Percentiles rank a stretch among this genome's conserved stretches.
These are phyloP conservation scores for Ophion ellenae DNA, from an alignment of 2,888 invertebrate genomes.

Conservation along the genomic window DNA sequence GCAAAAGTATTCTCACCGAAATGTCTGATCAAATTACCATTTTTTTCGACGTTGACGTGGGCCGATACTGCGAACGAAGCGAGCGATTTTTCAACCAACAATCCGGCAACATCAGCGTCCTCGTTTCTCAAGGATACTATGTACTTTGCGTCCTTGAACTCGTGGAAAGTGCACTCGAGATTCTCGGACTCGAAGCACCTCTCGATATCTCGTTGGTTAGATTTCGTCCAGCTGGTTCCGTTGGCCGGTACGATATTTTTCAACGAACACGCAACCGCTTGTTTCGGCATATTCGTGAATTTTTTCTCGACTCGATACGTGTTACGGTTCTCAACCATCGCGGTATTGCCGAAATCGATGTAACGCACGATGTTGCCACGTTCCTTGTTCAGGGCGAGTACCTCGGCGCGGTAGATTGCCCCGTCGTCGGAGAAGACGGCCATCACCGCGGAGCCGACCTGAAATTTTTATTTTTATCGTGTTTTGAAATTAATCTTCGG, in stretches of 20 bases:
- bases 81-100: conserved; percentile 85
- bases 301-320: conserved; percentile 89
- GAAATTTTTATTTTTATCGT: conserved; percentile 34
- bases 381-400: conserved; percentile 86
- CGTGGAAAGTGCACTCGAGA: conserved; percentile 86
- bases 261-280: conserved; percentile 89
- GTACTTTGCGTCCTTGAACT: conserved; percentile 83
- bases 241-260: conserved; percentile 86
- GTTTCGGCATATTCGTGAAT: conserved; percentile 88
- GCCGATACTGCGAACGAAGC: conserved; percentile 77
- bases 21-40: conserved; percentile 33
- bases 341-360: conserved; percentile 91
- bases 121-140: conserved; percentile 85
- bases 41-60: conserved; percentile 44
- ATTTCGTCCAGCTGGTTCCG: conserved; percentile 86
- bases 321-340: conserved; percentile 87
- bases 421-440: conserved; percentile 90
- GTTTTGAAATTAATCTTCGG: not conserved
- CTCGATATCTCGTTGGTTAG: conserved; percentile 84
- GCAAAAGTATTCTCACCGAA: not conserved
- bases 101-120: conserved; percentile 84
- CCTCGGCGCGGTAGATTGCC: conserved; percentile 89
- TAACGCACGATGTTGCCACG: conserved; percentile 89
- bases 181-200: conserved; percentile 87
- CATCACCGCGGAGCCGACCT: conserved; percentile 88